phyloP scores from a whole-genome alignment of 2,113 vertebrate species.

The Sorex fumeus region DNA sequence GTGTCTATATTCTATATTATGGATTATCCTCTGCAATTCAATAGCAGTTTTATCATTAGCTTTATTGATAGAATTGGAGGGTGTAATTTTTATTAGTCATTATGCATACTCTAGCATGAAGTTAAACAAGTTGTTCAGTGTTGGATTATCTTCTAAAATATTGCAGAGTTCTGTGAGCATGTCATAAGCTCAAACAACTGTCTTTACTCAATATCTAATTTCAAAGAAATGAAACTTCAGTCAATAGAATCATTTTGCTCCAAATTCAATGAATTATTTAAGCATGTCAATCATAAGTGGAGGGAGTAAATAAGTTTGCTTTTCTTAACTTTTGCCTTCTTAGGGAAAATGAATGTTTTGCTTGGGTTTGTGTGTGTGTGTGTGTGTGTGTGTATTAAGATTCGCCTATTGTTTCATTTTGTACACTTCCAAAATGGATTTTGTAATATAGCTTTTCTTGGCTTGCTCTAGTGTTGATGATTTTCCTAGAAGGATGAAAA shows the following conservation, averaged over 20 bases:
- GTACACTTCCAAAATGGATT: not conserved
- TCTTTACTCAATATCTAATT: not conserved
- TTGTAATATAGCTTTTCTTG: not conserved
- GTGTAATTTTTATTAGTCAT: not conserved
- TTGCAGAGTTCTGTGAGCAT: not conserved
- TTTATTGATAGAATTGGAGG: not conserved
- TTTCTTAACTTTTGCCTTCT: not conserved
- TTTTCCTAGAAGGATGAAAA: slow-evolving; percentile 49
- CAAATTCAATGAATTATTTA: not conserved
- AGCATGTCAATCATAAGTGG: not conserved
- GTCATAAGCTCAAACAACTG: not conserved
- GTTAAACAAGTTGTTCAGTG: not conserved
- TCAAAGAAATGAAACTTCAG: slow-evolving; percentile 2
- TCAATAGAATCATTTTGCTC: not conserved
- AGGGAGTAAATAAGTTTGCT: not conserved
- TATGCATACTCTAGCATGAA: not conserved
- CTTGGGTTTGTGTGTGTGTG: not conserved
- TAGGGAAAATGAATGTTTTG: not conserved
- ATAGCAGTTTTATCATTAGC: not conserved
- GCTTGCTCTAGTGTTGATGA: not conserved
- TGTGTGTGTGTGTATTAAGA: not conserved
- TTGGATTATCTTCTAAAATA: not conserved
- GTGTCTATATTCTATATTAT: not conserved
- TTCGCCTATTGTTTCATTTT: slow-evolving; percentile 19
- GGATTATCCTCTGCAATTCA: not conserved